Percentiles rank a stretch among this genome's conserved stretches.
Conservation (phyloP, 2,113 vertebrate genomes). For the Hypanus sabinus region DNA sequence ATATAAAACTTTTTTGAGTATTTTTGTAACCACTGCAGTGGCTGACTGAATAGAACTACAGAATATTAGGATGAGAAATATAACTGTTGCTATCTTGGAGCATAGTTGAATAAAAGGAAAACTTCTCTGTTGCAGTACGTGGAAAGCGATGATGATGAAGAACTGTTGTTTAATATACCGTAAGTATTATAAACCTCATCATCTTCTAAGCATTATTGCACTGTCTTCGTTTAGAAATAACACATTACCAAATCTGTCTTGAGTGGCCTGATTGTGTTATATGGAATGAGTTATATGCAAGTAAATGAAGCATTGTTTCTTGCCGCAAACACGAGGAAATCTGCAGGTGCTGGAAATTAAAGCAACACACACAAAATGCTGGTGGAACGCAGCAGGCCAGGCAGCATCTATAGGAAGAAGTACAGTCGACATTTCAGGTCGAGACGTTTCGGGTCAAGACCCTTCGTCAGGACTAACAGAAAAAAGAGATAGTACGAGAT, state of each 20-base stretch:
- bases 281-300: not conserved
- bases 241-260: not conserved
- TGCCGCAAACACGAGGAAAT: no score
- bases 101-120: not conserved
- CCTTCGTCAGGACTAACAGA: no score
- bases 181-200: constrained; percentile 56
- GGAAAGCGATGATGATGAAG: constrained; percentile 89
- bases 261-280: not conserved
- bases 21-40: not conserved
- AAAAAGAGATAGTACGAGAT: no score
- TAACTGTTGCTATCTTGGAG: not conserved
- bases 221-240: not conserved
- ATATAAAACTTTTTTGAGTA: not conserved
- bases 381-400: no score
- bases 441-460: no score
- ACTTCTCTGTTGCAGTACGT: constrained; percentile 66
- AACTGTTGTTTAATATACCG: constrained; percentile 95
- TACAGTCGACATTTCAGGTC: no score
- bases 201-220: not conserved
- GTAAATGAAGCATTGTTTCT: not conserved
- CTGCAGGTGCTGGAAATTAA: no score
- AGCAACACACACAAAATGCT: no score
- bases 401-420: no score
- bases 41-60: not conserved
- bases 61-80: not conserved